These are phyloP conservation scores for Torymus aiolomorphi DNA, from an alignment of 2,888 invertebrate species.

Conservation along the genomic window DNA sequence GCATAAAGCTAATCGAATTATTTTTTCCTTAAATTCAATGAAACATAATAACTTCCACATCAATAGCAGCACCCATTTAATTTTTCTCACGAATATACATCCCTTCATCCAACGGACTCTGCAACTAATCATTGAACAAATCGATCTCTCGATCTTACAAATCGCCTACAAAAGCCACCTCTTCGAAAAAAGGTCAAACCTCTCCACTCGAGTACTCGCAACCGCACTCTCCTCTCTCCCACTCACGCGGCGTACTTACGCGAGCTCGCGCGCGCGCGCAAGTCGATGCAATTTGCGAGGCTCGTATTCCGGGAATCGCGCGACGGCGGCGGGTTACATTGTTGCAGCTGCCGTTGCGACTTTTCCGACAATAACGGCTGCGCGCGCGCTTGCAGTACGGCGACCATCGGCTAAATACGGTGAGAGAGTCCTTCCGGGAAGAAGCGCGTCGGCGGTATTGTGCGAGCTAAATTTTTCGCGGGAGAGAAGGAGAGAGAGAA, in stretches of 20 bases:
- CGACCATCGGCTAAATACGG: constrained; percentile 37
- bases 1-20: no score
- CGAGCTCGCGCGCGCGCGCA: not conserved
- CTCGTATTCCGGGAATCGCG: constrained; percentile 24
- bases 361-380: constrained; percentile 24
- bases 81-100: no score
- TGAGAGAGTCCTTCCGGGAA: constrained; percentile 23
- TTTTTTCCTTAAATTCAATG: no score
- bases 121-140: no score
- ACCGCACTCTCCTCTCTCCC: constrained; percentile 2
- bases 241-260: no score
- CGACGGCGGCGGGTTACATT: not conserved
- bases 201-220: no score
- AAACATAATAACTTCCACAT: no score
- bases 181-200: not conserved
- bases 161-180: no score
- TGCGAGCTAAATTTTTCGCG: constrained; percentile 1
- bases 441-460: constrained; percentile 44
- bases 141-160: no score
- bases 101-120: no score
- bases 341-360: constrained; percentile 22
- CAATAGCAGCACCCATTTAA: no score
- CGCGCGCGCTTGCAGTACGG: not conserved
- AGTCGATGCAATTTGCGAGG: constrained; percentile 39
- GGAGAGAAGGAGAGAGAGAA: not conserved